Percentiles rank a stretch among this genome's conserved stretches.
These are phyloP conservation scores for Lochmaea capreae DNA, from an alignment of 2,888 invertebrate species.

Conservation along the genomic window DNA sequence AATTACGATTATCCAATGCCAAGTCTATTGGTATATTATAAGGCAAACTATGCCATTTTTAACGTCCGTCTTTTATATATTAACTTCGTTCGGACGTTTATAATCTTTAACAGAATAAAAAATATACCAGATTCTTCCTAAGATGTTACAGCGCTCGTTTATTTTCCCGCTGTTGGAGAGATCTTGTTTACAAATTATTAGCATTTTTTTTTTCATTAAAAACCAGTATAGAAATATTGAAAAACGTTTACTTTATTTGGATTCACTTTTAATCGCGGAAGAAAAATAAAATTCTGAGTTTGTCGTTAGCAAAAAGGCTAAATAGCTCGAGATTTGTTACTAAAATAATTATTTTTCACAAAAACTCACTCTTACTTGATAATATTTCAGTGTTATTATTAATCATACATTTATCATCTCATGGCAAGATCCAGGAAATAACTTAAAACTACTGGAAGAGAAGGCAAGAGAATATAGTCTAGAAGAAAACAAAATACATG, in stretches of 20 bases:
- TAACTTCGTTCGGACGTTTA: conserved; percentile 40
- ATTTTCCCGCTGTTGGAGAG: conserved; percentile 15
- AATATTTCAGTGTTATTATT: too few species aligned
- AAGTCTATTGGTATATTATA: conserved; percentile 48
- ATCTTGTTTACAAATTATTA: conserved; percentile 30
- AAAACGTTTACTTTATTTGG: background rate
- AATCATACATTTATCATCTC: too few species aligned
- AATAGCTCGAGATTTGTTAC: too few species aligned
- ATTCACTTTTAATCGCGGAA: background rate
- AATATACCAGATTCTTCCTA: conserved; percentile 27
- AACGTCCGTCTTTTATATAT: conserved; percentile 48
- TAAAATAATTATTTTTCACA: too few species aligned
- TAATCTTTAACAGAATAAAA: conserved; percentile 29
- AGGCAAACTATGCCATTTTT: conserved; percentile 49
- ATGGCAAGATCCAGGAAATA: too few species aligned
- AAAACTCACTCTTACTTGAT: too few species aligned
- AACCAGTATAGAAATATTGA: conserved; percentile 9
- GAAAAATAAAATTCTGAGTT: background rate
- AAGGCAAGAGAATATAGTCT: too few species aligned
- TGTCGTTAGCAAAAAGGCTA: too few species aligned
- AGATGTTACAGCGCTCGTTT: conserved; percentile 26
- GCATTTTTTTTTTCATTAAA: conserved; percentile 1
- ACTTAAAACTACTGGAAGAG: too few species aligned
- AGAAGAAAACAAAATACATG: too few species aligned
- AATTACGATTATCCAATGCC: conserved; percentile 58